Conservation (phyloP, 1,140 invertebrate species). For the Chymomyza costata region DNA sequence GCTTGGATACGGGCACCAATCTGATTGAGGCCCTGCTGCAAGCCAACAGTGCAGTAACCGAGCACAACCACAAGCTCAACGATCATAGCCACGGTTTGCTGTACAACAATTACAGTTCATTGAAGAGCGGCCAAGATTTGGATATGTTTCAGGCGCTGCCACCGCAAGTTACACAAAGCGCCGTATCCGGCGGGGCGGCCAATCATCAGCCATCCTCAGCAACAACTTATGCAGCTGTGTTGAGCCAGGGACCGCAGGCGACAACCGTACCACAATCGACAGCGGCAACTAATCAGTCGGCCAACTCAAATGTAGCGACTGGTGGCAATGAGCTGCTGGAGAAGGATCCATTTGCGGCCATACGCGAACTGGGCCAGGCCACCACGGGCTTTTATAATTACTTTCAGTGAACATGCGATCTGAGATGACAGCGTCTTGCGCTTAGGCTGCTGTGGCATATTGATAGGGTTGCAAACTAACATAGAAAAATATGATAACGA, state of each 20-base stretch:
- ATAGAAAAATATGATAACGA: no score
- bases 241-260: constrained; percentile 71
- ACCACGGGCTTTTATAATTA: constrained; percentile 74
- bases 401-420: constrained; percentile 58
- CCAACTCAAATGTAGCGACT: no score
- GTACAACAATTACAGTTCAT: constrained; percentile 60
- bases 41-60: constrained; percentile 47
- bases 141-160: constrained; percentile 53
- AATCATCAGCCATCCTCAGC: constrained; percentile 39
- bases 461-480: constrained; percentile 34
- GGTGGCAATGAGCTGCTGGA: constrained; percentile 41
- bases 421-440: constrained; percentile 3
- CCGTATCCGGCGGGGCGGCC: constrained; percentile 1
- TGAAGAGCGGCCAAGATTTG: constrained; percentile 49
- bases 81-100: constrained; percentile 51
- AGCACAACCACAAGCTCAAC: constrained; percentile 48
- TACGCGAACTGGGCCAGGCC: constrained; percentile 71
- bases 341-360: constrained; percentile 74
- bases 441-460: constrained; percentile 44
- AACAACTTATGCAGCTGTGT: constrained; percentile 76
- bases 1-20: constrained; percentile 47
- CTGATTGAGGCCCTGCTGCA: constrained; percentile 65
- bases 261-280: constrained; percentile 19
- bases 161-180: constrained; percentile 20
- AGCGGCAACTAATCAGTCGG: constrained; percentile 16